Conservation (phyloP, 2,888 invertebrate genomes). For the Spodoptera picta region DNA sequence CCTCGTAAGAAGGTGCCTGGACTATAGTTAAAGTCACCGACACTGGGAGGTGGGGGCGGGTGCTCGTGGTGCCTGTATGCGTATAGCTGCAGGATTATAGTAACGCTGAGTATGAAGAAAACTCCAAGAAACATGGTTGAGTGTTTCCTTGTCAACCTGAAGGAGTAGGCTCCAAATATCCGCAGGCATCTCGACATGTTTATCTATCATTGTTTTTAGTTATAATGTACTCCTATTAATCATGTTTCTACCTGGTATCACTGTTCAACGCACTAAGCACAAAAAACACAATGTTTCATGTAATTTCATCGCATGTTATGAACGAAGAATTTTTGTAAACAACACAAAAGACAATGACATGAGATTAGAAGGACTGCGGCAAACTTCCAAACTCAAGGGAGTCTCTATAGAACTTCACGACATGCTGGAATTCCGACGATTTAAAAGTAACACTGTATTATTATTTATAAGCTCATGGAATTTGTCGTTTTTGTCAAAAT, state of each 20-base stretch:
- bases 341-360: slow-evolving; percentile 35
- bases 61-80: slow-evolving; percentile 71
- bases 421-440: slow-evolving; percentile 16
- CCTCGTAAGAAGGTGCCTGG: slow-evolving; percentile 83
- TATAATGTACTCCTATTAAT: slow-evolving; percentile 42
- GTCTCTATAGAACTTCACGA: slow-evolving; percentile 1
- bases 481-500: slow-evolving; percentile 2
- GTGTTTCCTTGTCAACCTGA: slow-evolving; percentile 77
- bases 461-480: slow-evolving; percentile 9
- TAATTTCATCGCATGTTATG: slow-evolving; percentile 10
- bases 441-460: not conserved
- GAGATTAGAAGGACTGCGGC: slow-evolving; percentile 3
- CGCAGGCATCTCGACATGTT: slow-evolving; percentile 83
- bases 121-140: slow-evolving; percentile 77
- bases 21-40: slow-evolving; percentile 82
- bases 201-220: slow-evolving; percentile 71
- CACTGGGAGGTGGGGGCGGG: slow-evolving; percentile 56
- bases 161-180: slow-evolving; percentile 82
- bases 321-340: slow-evolving; percentile 47
- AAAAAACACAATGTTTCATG: slow-evolving; percentile 13
- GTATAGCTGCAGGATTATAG: slow-evolving; percentile 78
- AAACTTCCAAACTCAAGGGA: slow-evolving; percentile 18
- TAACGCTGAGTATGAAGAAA: slow-evolving; percentile 72
- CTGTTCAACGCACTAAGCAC: slow-evolving; percentile 15
- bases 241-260: slow-evolving; percentile 28